Conservation (phyloP, 2,113 vertebrate genomes). For the Labeo rohita region DNA sequence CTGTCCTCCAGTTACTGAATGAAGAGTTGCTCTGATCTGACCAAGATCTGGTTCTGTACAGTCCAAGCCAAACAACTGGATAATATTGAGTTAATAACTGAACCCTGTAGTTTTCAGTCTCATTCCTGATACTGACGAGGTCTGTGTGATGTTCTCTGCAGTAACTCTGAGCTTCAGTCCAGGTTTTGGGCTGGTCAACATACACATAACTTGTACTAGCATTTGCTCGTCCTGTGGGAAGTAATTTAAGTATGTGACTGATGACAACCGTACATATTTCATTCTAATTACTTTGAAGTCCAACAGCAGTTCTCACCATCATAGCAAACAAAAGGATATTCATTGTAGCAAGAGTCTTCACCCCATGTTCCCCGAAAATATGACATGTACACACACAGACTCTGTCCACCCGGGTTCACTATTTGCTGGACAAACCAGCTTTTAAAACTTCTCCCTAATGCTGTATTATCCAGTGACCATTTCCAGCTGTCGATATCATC, state of each 20-base stretch:
- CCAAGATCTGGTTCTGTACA: conserved; percentile 12
- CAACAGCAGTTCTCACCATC: conserved; percentile 1
- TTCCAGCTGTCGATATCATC: no score
- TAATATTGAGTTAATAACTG: no score
- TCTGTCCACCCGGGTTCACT: neutral
- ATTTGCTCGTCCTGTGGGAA: neutral
- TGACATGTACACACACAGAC: neutral
- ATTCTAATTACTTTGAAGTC: neutral
- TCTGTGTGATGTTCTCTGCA: neutral
- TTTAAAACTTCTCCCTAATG: no score
- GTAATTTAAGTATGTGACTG: neutral
- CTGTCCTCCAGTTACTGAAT: neutral
- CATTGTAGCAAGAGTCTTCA: accelerated
- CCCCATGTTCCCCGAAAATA: neutral
- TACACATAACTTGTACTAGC: neutral
- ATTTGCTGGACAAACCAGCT: no score
- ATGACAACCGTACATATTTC: no score
- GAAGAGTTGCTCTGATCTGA: conserved; percentile 20
- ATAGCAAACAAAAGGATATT: neutral
- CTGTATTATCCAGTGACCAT: no score
- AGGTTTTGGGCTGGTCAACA: neutral
- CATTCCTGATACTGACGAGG: neutral
- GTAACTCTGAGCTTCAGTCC: neutral
- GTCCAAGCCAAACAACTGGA: neutral
- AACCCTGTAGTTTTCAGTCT: neutral